phyloP scores from a whole-genome alignment of 35 echinoderm and acorn worm genomes.

The Ophioderma brevispina region DNA sequence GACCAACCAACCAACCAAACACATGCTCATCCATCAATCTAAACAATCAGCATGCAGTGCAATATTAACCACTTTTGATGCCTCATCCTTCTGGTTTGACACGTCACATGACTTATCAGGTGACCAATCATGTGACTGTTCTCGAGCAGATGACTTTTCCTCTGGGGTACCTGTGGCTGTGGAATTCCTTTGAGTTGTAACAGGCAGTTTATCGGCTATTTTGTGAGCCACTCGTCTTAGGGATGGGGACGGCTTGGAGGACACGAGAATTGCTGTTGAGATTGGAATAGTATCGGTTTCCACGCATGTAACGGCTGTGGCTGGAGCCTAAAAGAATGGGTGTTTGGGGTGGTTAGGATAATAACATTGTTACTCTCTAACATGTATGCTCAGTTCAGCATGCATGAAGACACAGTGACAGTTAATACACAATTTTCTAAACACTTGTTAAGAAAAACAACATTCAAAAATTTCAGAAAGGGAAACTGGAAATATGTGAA shows the following conservation, averaged over 20 bases:
- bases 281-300: background rate
- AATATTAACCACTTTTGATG: background rate
- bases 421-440: too few species aligned
- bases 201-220: background rate
- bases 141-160: background rate
- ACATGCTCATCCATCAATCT: too few species aligned
- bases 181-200: too few species aligned
- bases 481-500: too few species aligned
- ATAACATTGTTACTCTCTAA: too few species aligned
- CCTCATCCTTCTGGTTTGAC: background rate
- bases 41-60: conserved; percentile 1
- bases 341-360: background rate
- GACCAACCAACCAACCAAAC: too few species aligned
- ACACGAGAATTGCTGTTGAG: background rate
- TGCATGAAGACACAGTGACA: too few species aligned
- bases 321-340: background rate
- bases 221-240: background rate
- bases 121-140: background rate
- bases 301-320: background rate
- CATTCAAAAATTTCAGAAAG: too few species aligned
- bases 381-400: too few species aligned
- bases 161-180: too few species aligned
- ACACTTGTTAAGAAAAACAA: too few species aligned
- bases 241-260: background rate
- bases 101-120: too few species aligned